Base-by-base conservation (phyloP, 2,888 invertebrate genomes). In the Lepidochrysops patricia region DNA sequence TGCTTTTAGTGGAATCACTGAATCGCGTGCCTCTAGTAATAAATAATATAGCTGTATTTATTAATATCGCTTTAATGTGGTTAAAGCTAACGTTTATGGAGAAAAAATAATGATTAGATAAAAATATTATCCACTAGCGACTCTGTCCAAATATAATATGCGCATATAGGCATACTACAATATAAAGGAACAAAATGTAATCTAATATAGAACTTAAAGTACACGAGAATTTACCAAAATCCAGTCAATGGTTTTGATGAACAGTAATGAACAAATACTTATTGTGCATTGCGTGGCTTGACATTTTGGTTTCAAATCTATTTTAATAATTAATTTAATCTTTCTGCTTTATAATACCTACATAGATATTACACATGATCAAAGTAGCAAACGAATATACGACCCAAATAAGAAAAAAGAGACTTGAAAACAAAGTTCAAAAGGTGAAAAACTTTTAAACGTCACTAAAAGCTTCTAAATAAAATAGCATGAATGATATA, bases 1-100 rank as follows among this genome's bases (percentile, higher is more conserved):
- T 78, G 82, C 82, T 85, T 84, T 84, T 83, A 83, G 80, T 74
- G 65, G 74, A 84, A 85, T 84, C 82, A 79, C 82, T 76, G 74
- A 76, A 80, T 85, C 71, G 86, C 83, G 82, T 85, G 85, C 70
- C 63, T 63, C 60, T 66, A 52, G 72, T 74, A 74, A 79, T 82
- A 79, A 79, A 74, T 74, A 76, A 74, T 76, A 64, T 61, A 58
- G 48, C 61, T 63, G 68, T 65, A 70, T 72, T 72, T 79, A 79
- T 77, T 77, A 79, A 74, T 66, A 57, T 62, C 57, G 58, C 32
- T 54, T 72, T 72, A 69, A 75, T 68, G 63, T 60, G 63, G 66
- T 70, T 70, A 43, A 72, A 73, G 74, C 71, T 75, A 64, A 62
- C 63, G 62, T 57, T 60, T 15, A 37, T 37, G 15, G 15, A 7